phyloP scores from a whole-genome alignment of 2,113 vertebrate genomes.

The Vulpes ferrilata region DNA sequence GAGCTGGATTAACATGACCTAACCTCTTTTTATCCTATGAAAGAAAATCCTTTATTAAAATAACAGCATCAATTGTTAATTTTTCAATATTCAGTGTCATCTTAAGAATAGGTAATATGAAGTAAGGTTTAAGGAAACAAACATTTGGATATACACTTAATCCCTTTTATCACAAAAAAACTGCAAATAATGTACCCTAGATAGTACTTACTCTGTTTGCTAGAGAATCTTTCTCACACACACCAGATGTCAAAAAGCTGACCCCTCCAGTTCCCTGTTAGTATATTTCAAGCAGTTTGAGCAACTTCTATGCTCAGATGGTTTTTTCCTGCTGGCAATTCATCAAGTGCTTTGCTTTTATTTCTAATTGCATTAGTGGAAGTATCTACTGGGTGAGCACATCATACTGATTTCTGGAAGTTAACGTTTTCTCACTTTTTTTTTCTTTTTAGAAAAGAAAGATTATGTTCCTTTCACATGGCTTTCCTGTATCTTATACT shows the following conservation, averaged over 20 bases:
- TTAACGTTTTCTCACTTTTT: background rate
- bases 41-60: conserved; percentile 18
- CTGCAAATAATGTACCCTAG: conserved; percentile 43
- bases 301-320: background rate
- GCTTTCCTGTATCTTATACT: background rate
- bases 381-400: background rate
- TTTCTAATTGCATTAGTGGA: conserved; percentile 18
- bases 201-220: background rate
- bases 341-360: conserved; percentile 30
- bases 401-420: background rate
- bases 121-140: conserved; percentile 16
- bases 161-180: background rate
- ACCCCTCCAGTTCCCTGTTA: background rate
- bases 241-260: background rate
- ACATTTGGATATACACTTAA: background rate
- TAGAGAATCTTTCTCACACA: conserved; percentile 16
- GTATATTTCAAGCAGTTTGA: background rate
- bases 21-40: background rate
- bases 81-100: background rate
- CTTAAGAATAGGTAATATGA: background rate
- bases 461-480: background rate
- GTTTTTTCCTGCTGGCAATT: background rate
- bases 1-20: conserved; percentile 20
- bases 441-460: background rate
- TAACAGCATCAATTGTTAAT: background rate